A percentile compares a stretch with the other conserved stretches of the same genome.
phyloP scores from a whole-genome alignment of 2,113 vertebrate species.

The Melanotaenia duboulayi region DNA sequence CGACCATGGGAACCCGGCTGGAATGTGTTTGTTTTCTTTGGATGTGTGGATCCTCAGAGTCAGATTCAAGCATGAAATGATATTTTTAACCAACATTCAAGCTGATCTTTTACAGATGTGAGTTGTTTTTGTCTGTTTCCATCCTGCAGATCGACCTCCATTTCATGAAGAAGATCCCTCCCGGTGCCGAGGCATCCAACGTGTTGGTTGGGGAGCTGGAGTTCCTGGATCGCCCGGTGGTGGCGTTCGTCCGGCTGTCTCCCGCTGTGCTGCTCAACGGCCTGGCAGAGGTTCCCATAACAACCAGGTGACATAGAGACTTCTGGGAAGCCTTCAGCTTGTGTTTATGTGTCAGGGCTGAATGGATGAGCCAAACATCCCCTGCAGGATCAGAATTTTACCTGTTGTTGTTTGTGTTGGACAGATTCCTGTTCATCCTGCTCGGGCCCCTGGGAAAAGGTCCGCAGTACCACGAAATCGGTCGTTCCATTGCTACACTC shows the following conservation, averaged over 20 bases:
- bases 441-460: slow-evolving; percentile 96
- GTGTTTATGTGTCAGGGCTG: background rate
- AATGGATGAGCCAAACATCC: background rate
- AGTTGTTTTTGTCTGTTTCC: background rate
- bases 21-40: slow-evolving; percentile 38
- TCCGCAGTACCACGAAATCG: slow-evolving; percentile 98
- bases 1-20: slow-evolving; percentile 42
- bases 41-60: background rate
- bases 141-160: slow-evolving; percentile 92
- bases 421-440: slow-evolving; percentile 97
- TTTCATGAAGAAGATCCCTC: slow-evolving; percentile 99
- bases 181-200: slow-evolving; percentile 97
- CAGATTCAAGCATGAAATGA: background rate
- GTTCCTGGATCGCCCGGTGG: slow-evolving; percentile 94
- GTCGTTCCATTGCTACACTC: slow-evolving; percentile 96
- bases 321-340: background rate
- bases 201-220: slow-evolving; percentile 96
- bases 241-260: slow-evolving; percentile 93
- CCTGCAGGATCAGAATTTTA: slow-evolving; percentile 11
- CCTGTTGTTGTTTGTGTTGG: slow-evolving; percentile 29
- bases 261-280: slow-evolving; percentile 95
- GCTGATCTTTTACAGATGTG: background rate
- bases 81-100: background rate
- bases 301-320: slow-evolving; percentile 86
- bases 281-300: slow-evolving; percentile 95